Evolutionary conservation across 2,797 vertebrate species (phyloP).

Genomic region (Molothrus aeneus): DNA sequence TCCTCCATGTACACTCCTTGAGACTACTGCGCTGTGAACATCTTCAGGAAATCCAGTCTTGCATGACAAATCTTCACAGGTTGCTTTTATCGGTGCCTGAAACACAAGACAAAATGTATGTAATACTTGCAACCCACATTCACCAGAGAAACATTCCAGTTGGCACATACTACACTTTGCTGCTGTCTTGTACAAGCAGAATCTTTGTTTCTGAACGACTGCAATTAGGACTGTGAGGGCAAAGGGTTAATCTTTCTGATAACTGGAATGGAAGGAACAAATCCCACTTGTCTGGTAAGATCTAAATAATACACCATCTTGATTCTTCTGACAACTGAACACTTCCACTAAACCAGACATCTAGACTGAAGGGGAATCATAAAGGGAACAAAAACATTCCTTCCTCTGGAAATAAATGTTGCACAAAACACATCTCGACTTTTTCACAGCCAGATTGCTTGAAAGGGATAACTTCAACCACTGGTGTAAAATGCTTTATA

Average conservation of each 20-base stretch:
- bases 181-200: conserved; percentile 80
- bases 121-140: conserved; percentile 59
- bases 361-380: conserved; percentile 68
- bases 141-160: conserved; percentile 66
- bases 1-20: conserved; percentile 85
- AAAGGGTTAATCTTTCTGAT: conserved; percentile 96
- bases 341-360: conserved; percentile 81
- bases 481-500: neutral
- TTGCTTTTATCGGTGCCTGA: conserved; percentile 88
- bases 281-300: conserved; percentile 86
- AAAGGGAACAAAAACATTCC: conserved; percentile 51
- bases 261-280: conserved; percentile 88
- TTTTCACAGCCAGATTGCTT: conserved; percentile 18
- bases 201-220: conserved; percentile 86
- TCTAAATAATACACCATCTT: conserved; percentile 80
- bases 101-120: conserved; percentile 71
- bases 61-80: conserved; percentile 85
- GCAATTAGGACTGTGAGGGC: conserved; percentile 88
- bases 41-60: conserved; percentile 95
- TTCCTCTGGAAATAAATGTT: conserved; percentile 54
- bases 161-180: conserved; percentile 57
- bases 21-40: conserved; percentile 85
- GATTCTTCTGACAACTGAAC: conserved; percentile 81
- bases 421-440: conserved; percentile 27
- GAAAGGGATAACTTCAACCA: neutral